Evolutionary conservation across 2,113 vertebrate species (phyloP).

Genomic region (Ptyas mucosa): DNA sequence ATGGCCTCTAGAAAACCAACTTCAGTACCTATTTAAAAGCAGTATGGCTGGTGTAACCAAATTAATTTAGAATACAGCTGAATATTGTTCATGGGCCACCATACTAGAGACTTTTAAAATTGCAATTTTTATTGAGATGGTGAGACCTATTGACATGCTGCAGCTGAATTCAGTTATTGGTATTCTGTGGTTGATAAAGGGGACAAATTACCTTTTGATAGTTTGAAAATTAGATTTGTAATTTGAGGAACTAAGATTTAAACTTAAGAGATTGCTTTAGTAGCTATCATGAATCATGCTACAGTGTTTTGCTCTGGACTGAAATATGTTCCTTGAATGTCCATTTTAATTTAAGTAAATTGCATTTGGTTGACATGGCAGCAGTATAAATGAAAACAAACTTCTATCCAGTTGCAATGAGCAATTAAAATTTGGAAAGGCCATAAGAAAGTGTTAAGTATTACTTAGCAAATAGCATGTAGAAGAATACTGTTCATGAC

Average conservation of each 20-base stretch:
- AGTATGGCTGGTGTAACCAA: not conserved
- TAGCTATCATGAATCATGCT: not conserved
- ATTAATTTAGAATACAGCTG: not conserved
- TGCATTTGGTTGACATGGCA: not conserved
- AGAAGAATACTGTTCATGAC: not conserved
- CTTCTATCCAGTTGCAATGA: not conserved
- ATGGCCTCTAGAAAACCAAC: not conserved
- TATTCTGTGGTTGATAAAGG: constrained; percentile 1
- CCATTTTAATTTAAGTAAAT: not conserved
- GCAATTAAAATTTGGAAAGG: not conserved
- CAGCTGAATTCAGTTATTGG: not conserved
- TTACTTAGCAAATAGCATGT: not conserved
- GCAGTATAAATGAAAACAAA: not conserved
- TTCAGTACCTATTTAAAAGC: not conserved
- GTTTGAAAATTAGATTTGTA: not conserved
- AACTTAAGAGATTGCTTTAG: not conserved
- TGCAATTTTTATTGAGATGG: not conserved
- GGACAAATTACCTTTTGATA: not conserved
- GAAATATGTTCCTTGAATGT: not conserved
- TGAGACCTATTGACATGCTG: not conserved
- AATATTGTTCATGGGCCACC: not conserved
- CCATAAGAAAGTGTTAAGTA: not conserved
- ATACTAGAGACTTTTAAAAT: not conserved
- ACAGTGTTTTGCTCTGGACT: not conserved
- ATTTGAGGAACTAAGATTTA: not conserved